Evolutionary conservation across 1,140 invertebrate species (phyloP).

Genomic region (Tetranychus cinnabarinus): DNA sequence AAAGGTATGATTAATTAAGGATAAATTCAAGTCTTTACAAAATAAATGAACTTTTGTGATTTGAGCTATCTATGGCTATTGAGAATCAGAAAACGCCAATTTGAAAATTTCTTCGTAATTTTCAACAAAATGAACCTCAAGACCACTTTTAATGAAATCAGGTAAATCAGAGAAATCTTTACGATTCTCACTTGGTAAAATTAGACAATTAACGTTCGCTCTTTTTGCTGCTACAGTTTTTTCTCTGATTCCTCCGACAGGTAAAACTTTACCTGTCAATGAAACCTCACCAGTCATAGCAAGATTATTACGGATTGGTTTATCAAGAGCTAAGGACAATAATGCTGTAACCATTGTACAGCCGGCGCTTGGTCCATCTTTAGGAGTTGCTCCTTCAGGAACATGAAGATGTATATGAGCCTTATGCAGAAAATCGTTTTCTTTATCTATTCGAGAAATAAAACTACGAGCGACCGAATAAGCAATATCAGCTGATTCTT

Average conservation of each 20-base stretch:
- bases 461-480: conserved; percentile 77
- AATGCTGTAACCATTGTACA: conserved; percentile 81
- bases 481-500: conserved; percentile 81
- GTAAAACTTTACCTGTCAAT: conserved; percentile 78
- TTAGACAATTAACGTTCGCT: conserved; percentile 63
- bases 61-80: neutral
- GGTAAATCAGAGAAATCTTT: conserved; percentile 89
- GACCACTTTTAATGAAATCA: conserved; percentile 63
- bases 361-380: conserved; percentile 93
- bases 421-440: conserved; percentile 50
- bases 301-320: conserved; percentile 49
- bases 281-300: conserved; percentile 98
- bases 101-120: conserved; percentile 65
- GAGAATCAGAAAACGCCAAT: conserved; percentile 36
- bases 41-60: too few relatives aligned
- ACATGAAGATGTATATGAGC: conserved; percentile 83
- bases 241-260: conserved; percentile 96
- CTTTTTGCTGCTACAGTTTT: conserved; percentile 95
- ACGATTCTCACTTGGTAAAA: conserved; percentile 83
- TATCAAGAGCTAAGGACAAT: conserved; percentile 58
- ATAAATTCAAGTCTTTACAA: too few relatives aligned
- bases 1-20: too few relatives aligned
- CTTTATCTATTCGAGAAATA: conserved; percentile 31
- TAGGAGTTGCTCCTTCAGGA: conserved; percentile 82
- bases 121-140: conserved; percentile 80